Evolutionary conservation across 30 jellyfish, hydroid and myxozoan species (phyloP), one percentile per base, ranked within the genome.

Genomic region (Sanderia malayensis): DNA sequence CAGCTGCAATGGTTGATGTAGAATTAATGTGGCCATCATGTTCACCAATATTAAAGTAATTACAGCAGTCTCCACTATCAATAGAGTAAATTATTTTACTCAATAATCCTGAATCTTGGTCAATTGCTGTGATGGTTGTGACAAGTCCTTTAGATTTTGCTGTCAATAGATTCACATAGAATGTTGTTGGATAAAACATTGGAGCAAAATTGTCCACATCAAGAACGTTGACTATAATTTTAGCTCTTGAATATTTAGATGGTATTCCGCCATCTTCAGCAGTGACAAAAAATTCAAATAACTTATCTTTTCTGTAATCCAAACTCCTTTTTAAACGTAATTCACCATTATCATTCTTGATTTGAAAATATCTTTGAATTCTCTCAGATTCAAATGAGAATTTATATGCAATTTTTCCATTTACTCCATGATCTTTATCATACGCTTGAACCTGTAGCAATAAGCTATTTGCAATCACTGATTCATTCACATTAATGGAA

Each of bases 91-190:
- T 21, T 4, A 78, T 49, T 49, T 71, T 19, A 18, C 87, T 85
- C 61, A 27, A 37, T 18, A 18, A 31, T 33, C 96, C 96, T 49
- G 76, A 34, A 70, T 86, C 96, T n/a, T 31, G 44, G 63, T 86
- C 96, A 2, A 58, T 24, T 41, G 94, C 96, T 1, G 34, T 46
- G 41, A 86, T 30, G 20, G 52, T 67, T 6, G 76, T 70, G 4
- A 86, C 59, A 45, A 9, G 10, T n/a, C 82, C 86, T 28, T 47
- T 65, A 25, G 77, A 46, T 4, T 49, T 70, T 20, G 70, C 59
- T 23, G 82, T 59, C 8, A 72, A 32, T 4, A 33, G 23, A 63
- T 55, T 63, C 31, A 62, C 37, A 29, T 55, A 55, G 33, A 17
- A 44, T 2, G 44, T 28, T 1, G 31, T 21, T 4, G 70, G 23